phyloP scores from a whole-genome alignment of 2,797 vertebrate genomes.

The Molossus alvarezi region DNA sequence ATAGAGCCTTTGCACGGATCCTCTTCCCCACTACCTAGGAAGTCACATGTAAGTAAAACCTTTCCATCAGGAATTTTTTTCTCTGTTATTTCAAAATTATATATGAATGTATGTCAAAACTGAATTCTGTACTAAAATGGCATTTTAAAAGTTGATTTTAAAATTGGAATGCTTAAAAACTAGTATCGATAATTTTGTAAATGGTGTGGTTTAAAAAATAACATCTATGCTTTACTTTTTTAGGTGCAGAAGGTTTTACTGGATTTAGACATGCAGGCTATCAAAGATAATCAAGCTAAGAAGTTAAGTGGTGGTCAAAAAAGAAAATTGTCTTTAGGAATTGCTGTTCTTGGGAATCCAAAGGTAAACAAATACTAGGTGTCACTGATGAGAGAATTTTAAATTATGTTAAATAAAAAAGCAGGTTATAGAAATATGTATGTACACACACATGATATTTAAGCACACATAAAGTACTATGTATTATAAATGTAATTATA shows the following conservation, averaged over 20 bases:
- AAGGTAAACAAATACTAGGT: conserved; percentile 91
- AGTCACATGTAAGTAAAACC: neutral
- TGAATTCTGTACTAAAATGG: neutral
- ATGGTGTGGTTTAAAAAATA: conserved; percentile 24
- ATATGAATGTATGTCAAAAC: conserved; percentile 11
- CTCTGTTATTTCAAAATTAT: conserved; percentile 53
- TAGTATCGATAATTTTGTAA: conserved; percentile 15
- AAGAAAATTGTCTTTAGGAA: conserved; percentile 96
- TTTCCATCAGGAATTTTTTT: neutral
- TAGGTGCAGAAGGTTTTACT: conserved; percentile 96
- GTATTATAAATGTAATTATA: neutral
- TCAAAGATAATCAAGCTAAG: conserved; percentile 96
- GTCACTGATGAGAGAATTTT: neutral
- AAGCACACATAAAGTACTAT: neutral
- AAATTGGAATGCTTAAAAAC: neutral
- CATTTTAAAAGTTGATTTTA: neutral
- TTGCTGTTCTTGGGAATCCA: conserved; percentile 97
- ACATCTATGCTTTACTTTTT: neutral
- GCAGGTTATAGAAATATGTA: neutral
- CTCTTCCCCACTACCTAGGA: neutral
- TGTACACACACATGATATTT: neutral
- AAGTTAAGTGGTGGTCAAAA: conserved; percentile 98
- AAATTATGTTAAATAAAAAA: conserved; percentile 45
- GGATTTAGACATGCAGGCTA: conserved; percentile 97
- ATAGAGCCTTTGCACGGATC: neutral